Percentiles rank a stretch among this genome's conserved stretches.
phyloP scores from a whole-genome alignment of 1,140 invertebrate genomes.

The Sinonovacula constricta region DNA sequence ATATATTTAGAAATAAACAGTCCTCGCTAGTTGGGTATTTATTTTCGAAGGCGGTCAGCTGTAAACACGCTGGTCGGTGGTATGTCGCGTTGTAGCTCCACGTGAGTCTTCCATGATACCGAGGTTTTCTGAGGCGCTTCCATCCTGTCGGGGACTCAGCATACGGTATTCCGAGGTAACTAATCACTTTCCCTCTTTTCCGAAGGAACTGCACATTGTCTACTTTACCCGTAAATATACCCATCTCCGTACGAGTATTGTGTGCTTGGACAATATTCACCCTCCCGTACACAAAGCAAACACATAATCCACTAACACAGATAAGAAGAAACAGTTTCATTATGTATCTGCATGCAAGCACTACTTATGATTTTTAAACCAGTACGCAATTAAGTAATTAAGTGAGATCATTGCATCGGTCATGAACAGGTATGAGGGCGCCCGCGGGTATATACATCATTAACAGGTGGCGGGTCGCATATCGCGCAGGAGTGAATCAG shows the following conservation, averaged over 20 bases:
- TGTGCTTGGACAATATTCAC: too few species aligned
- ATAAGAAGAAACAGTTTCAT: too few species aligned
- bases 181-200: background rate
- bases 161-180: constrained; percentile 44
- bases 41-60: background rate
- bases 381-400: too few species aligned
- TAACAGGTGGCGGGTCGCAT: too few species aligned
- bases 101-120: constrained; percentile 10
- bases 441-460: too few species aligned
- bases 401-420: too few species aligned
- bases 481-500: too few species aligned
- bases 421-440: too few species aligned
- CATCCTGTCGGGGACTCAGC: background rate
- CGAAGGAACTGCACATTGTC: constrained; percentile 10
- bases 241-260: constrained; percentile 32
- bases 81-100: constrained; percentile 37
- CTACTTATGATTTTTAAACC: too few species aligned
- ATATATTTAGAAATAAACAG: constrained; percentile 45
- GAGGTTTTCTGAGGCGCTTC: constrained; percentile 34
- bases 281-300: too few species aligned
- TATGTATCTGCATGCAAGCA: too few species aligned
- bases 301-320: too few species aligned
- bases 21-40: constrained; percentile 28
- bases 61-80: constrained; percentile 17
- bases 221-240: constrained; percentile 23